Conservation (phyloP, 1,140 invertebrate genomes). For the Euborellia annulipes region DNA sequence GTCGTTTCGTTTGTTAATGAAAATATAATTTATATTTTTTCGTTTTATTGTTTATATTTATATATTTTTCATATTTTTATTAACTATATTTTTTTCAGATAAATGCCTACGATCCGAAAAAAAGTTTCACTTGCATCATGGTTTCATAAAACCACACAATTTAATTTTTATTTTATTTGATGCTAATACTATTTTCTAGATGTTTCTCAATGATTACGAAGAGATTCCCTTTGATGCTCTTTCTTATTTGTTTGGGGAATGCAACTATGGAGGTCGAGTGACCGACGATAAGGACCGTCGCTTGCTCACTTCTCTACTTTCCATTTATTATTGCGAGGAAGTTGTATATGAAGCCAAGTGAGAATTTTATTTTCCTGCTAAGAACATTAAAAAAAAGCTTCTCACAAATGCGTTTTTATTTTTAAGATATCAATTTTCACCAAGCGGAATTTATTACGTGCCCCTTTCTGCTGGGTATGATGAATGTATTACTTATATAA, state of each 20-base stretch:
- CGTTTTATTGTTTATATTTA: no score
- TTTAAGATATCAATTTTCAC: slow-evolving; percentile 57
- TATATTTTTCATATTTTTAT: no score
- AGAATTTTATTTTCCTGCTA: no score
- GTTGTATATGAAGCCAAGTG: slow-evolving; percentile 32
- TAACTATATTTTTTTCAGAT: no score
- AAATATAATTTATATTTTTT: no score
- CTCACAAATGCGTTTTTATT: slow-evolving; percentile 10
- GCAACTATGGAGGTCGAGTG: slow-evolving; percentile 89
- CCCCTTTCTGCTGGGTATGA: slow-evolving; percentile 51
- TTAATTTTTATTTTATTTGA: no score
- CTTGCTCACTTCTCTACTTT: slow-evolving; percentile 59
- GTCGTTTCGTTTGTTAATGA: no score
- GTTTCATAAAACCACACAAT: no score
- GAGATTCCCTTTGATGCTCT: slow-evolving; percentile 71
- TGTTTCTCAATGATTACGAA: slow-evolving; percentile 62
- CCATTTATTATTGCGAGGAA: slow-evolving; percentile 58
- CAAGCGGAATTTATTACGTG: slow-evolving; percentile 56
- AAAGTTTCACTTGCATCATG: no score
- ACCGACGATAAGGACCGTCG: slow-evolving; percentile 84
- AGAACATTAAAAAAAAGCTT: no score
- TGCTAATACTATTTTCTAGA: no score
- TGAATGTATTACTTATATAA: slow-evolving; percentile 59
- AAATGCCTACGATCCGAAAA: no score
- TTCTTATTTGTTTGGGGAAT: slow-evolving; percentile 78